Base-by-base conservation (phyloP, 2,113 vertebrate species). In the Loxodonta africana region DNA sequence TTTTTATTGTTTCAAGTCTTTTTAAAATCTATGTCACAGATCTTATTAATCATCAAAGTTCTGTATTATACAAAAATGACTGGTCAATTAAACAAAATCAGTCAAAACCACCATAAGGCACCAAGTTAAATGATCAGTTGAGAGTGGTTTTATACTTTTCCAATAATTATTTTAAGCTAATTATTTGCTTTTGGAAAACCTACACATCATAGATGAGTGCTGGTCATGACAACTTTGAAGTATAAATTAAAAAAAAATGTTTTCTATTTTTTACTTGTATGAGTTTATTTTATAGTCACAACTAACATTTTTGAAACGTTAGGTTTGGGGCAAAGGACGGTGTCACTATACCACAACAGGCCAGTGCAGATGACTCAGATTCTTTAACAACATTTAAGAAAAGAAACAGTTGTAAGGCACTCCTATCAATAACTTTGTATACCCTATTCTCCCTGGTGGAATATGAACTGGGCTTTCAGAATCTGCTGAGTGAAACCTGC, bases 121-220 rank as follows among this genome's bases (percentile, higher is more conserved):
- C 1, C 2, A 48, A 3, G 0, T 46, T 94, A 90, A 91, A 8
- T 69, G 41, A 69, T 23, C 25, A 94, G 0, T 78, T 81, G 26
- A 7, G 18, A 78, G 7, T 88, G 63, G 3, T 67, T 91, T 48
- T 88, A 10, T 4, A 63, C 0, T 92, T 80, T 78, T 67, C 25
- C 2, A 46, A 48, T 67, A 73, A 93, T 73, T 80, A 94, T 85
- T 95, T 91, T 71, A 83, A 53, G 12, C 25, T 23, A 73, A 83
- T 73, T n/a, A 6, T 90, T 96, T 94, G 9, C 48, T 86, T 71
- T 77, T 62, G 46, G 18, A 44, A 85, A 83, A 53, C 4, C 41
- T 69, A 4, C 69, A 12, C 41, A 44, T 46, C 74, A 30, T 41
- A 48, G 0, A 3, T 77, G 37, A 88, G 7, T 62, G 5, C 30